Percentiles rank a stretch among this genome's conserved stretches.
These are phyloP conservation scores for Nomada hirtipes DNA, from an alignment of 2,888 invertebrate genomes.

Conservation along the genomic window DNA sequence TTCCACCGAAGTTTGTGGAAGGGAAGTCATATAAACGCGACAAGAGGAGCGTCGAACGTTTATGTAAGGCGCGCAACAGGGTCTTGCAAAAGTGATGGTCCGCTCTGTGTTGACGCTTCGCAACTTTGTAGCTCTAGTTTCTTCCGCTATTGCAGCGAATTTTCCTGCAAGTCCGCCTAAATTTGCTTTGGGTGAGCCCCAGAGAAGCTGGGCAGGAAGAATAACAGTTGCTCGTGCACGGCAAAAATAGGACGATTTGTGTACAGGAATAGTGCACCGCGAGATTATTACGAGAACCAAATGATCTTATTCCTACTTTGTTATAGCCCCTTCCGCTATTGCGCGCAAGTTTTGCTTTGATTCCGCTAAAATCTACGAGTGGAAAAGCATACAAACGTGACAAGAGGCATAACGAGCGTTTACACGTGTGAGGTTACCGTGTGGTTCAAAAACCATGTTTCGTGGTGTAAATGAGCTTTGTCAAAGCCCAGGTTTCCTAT, in stretches of 20 bases:
- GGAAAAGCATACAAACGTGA: conserved; percentile 18
- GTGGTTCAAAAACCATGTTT: not conserved
- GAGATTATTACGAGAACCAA: conserved; percentile 6
- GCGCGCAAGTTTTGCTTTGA: conserved; percentile 12
- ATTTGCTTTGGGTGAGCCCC: not conserved
- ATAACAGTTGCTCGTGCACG: not conserved
- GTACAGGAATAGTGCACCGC: not conserved
- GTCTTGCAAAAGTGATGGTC: not conserved
- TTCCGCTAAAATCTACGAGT: conserved; percentile 3
- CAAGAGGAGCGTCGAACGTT: conserved; percentile 6
- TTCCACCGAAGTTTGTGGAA: conserved; percentile 2
- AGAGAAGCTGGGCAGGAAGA: not conserved
- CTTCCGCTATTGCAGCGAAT: not conserved
- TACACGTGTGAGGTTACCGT: not conserved
- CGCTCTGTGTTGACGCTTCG: not conserved
- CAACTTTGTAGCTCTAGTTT: not conserved
- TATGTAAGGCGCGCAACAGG: not conserved
- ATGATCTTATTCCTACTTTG: conserved; percentile 23
- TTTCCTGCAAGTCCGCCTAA: not conserved
- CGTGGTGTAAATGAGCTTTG: not conserved
- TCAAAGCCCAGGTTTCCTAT: not conserved
- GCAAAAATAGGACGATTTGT: not conserved
- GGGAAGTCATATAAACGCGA: conserved; percentile 21
- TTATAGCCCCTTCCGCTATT: conserved; percentile 16
- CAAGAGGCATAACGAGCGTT: conserved; percentile 7